Evolutionary conservation across 1,140 invertebrate genomes (phyloP), one percentile per base, ranked within the genome.

Genomic region (Pachypeltis micranthus): DNA sequence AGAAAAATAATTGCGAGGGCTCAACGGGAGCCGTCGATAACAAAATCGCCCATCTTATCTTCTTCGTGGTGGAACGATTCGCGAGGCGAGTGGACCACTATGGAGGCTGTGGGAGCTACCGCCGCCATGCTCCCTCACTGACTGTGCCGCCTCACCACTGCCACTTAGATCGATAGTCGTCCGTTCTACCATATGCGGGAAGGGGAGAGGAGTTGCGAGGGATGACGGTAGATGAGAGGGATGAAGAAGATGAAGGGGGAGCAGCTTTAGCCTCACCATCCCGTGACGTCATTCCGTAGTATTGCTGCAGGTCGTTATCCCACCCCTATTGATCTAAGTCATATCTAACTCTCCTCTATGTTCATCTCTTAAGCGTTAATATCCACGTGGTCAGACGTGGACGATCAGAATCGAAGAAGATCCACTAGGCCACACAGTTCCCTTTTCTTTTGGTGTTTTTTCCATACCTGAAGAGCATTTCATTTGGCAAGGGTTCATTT

Each of bases 291-390:
- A 59, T 23, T 29, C 57, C 57, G 57, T 59, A 59, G 57, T 59
- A 59, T 59, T 59, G 57, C 57, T 59, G 57, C 57, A 59, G 57
- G 57, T 59, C 57, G 57, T 59, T 59, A 59, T 59, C 57, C 26
- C 57, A 27, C 26, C 26, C 57, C 57, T 59, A 59, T 59, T 59
- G 57, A 59, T 59, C 57, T 51, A 51, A 51, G 47, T 51, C 47
- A 51, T 51, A 10, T 51, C 47, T 51, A n/a, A n/a, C n/a, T 21
- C 47, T 51, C 47, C 21, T 21, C 47, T 21, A 10, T 51, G 47
- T 51, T 21, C 47, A 21, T 51, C 47, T 51, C 19, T 39, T 39
- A n/a, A n/a, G n/a, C n/a, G n/a, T n/a, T n/a, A n/a, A n/a, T n/a
- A n/a, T n/a, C n/a, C n/a, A n/a, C n/a, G n/a, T n/a, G n/a, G n/a